Evolutionary conservation across 2,113 vertebrate species (phyloP).

Genomic region (Sapayoa aenigma): DNA sequence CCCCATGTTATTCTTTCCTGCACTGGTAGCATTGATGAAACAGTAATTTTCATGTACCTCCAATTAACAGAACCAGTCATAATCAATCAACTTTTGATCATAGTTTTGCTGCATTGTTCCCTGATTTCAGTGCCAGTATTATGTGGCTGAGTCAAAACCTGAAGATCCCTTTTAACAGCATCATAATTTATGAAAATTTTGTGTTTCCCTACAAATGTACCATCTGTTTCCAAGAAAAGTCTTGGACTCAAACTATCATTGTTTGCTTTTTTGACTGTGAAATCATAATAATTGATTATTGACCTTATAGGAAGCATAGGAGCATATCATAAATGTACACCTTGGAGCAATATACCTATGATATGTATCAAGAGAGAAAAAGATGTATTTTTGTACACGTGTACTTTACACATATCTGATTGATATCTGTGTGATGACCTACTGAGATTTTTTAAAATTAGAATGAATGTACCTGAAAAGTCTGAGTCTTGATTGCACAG

Average conservation of each 20-base stretch:
- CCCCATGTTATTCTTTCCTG: neutral
- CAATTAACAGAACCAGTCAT: slow-evolving; percentile 54
- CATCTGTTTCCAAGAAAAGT: neutral
- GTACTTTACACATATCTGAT: neutral
- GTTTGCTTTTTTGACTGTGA: neutral
- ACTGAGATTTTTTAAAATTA: neutral
- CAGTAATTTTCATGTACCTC: slow-evolving; percentile 46
- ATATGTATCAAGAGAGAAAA: neutral
- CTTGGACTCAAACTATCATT: neutral
- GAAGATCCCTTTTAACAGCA: neutral
- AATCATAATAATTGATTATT: neutral
- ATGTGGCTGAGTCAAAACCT: neutral
- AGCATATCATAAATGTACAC: neutral
- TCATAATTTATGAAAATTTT: slow-evolving; percentile 1
- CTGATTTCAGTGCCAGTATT: slow-evolving; percentile 15
- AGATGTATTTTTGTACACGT: neutral
- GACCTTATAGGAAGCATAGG: neutral
- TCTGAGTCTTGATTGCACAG: neutral
- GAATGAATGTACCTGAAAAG: neutral
- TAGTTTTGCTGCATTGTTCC: neutral
- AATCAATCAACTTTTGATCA: neutral
- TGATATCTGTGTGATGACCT: neutral
- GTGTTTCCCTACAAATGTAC: neutral
- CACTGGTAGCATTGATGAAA: slow-evolving; percentile 18
- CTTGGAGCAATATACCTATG: neutral